These are phyloP conservation scores for Hipparchia sbordonii DNA, from an alignment of 2,888 invertebrate genomes.

Conservation along the genomic window DNA sequence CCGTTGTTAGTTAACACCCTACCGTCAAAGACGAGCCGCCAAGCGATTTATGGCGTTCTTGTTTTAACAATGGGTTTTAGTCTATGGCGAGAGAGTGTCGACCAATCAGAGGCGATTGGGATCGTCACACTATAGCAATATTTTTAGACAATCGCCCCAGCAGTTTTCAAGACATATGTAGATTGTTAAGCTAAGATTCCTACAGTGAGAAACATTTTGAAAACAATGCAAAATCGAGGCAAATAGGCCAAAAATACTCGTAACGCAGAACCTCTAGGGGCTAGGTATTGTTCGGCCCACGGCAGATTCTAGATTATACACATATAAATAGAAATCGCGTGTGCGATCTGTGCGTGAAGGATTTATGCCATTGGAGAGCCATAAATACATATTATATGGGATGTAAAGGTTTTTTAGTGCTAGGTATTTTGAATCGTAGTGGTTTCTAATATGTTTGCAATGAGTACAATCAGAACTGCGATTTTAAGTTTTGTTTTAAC, in stretches of 20 bases:
- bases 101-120: too few species aligned
- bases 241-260: conserved; percentile 13
- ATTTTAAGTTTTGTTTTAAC: not conserved
- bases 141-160: too few species aligned
- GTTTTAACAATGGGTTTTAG: too few species aligned
- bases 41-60: too few species aligned
- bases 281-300: conserved; percentile 22
- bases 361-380: not conserved
- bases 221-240: conserved; percentile 14
- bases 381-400: not conserved
- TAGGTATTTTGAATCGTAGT: not conserved
- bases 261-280: not conserved
- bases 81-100: too few species aligned
- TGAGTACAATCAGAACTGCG: too few species aligned
- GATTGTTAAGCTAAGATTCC: not conserved
- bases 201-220: not conserved
- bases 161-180: too few species aligned
- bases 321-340: conserved; percentile 18
- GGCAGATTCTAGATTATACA: conserved; percentile 11
- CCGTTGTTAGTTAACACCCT: too few species aligned
- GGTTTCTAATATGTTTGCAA: not conserved
- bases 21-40: too few species aligned
- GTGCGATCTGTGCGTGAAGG: conserved; percentile 11
- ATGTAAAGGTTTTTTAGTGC: not conserved
- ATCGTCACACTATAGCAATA: too few species aligned